Base-by-base conservation (phyloP, 1,140 invertebrate genomes). In the Agrypnia vestita region DNA sequence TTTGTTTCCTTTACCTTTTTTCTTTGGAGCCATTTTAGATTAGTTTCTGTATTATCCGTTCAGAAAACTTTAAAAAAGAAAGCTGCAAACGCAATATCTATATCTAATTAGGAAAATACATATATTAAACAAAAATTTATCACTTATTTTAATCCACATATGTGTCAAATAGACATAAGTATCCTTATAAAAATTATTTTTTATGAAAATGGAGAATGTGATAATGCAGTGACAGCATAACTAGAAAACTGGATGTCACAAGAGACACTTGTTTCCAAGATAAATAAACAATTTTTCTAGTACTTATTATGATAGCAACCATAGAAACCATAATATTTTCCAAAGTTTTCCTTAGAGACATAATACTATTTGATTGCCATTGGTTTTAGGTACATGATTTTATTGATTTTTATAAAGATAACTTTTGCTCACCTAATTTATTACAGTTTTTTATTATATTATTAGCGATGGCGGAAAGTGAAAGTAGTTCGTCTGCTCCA, bases 1-100 rank as follows among this genome's bases (percentile, higher is more conserved):
- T 85, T 95, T 94, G 81, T 94, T 95, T 55, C 90, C 92, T 87
- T 94, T 93, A 21, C 91, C 89, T 86, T 92, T 93, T 86, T 94
- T 95, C 86, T 94, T 94, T 80, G 91, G 92, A 13, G 90, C 89
- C 91, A 92, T 92, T 83, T 69, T 76, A 49, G 3, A 86, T 88
- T 44, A 59, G 25, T 79, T 67, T 73, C 47, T n/a, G 7, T 56
- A 35, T 75, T 56, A 79, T 10, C 44, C 15, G 35, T 3, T 35
- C 8, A 61, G n/a, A 62, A 21, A 35, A 62, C 10, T 21, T 43
- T 19, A 9, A 21, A 13, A 62, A 62, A 62, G 17, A 25, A 15
- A 21, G 9, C 17, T 35, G 11, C 4, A 62, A 35, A 35, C 21
- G 13, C 25, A 35, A 62, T 62, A 1, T 62, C 12, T 56, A 62